Base-by-base conservation (phyloP, 2,888 invertebrate genomes). In the Leptopilina myrica region DNA sequence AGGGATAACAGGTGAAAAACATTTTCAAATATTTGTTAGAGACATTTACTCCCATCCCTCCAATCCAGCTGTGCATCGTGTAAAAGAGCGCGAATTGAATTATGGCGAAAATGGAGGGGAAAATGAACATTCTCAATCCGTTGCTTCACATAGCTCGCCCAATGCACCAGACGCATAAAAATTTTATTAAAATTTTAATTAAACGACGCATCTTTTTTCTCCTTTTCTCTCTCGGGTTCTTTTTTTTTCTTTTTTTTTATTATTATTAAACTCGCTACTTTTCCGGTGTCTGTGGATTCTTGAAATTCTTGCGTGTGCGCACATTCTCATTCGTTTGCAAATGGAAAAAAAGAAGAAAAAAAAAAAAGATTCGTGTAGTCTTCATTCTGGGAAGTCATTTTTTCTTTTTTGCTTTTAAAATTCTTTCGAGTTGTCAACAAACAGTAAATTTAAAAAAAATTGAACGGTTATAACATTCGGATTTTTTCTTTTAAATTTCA, bases 151-250 rank as follows among this genome's bases (percentile, higher is more conserved):
- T 26, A 11, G 40, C 33, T 73, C 43, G 43, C 56, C 40, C 73
- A 73, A 73, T 73, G 56, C 53, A 56, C 73, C 73, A 73, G 56
- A 73, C 40, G 73, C 56, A 73, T 69, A 59, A 76, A 46, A 80
- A 76, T 78, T 69, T 80, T 59, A 69, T 62, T 67, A 26, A 78
- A 78, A 26, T 78, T 80, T 69, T 65, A 49, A 59, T 76, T 64
- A 78, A 56, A 53, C 53, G 62, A 33, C 73, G 76, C 49, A 75
- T 64, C 73, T 12, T 53, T 59, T 75, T 77, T 49, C 69, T n/a
- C 7, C 15, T 76, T 76, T 76, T 43, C 6, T 15, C 15, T 76
- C 62, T 76, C 49, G 64, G 49, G 49, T 12, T 53, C 43, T 73
- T 20, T 20, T 77, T 49, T 15, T n/a, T 76, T 64, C 64, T 64